These are phyloP conservation scores for Clarias magur DNA, from an alignment of 2,113 vertebrate genomes.

Conservation along the genomic window DNA sequence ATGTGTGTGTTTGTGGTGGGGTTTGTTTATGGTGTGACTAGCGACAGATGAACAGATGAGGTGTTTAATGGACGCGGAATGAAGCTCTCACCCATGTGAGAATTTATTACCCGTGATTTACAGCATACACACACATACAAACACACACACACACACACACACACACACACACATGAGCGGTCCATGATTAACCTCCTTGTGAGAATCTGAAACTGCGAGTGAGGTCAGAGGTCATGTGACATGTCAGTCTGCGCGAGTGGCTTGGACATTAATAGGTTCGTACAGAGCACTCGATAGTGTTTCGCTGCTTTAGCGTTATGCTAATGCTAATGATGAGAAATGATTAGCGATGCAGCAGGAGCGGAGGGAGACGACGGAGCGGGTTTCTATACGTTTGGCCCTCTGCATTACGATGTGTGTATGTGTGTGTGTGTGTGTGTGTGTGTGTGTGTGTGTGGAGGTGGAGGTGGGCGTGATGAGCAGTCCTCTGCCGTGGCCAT, in stretches of 20 bases:
- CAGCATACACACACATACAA: neutral
- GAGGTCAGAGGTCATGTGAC: constrained; percentile 6
- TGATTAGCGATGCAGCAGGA: neutral
- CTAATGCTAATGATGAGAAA: neutral
- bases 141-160: constrained; percentile 4
- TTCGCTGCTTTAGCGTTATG: neutral
- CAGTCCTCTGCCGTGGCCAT: neutral
- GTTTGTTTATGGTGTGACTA: neutral
- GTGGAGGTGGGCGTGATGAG: constrained; percentile 29
- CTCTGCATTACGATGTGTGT: neutral
- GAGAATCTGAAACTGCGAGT: neutral
- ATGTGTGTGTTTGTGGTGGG: neutral
- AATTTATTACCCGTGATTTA: neutral
- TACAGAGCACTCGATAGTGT: neutral
- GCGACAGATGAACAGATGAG: constrained; percentile 1
- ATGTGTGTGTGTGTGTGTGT: no score
- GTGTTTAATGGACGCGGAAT: neutral
- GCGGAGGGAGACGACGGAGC: neutral
- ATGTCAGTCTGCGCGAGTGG: neutral
- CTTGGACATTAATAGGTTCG: neutral
- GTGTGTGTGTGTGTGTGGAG: constrained; percentile 43
- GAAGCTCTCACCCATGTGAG: constrained; percentile 9
- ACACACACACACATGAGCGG: neutral
- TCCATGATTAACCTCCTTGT: neutral
- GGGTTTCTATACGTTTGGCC: neutral